phyloP scores from a whole-genome alignment of 2,888 invertebrate genomes.

The Germaria angustata region DNA sequence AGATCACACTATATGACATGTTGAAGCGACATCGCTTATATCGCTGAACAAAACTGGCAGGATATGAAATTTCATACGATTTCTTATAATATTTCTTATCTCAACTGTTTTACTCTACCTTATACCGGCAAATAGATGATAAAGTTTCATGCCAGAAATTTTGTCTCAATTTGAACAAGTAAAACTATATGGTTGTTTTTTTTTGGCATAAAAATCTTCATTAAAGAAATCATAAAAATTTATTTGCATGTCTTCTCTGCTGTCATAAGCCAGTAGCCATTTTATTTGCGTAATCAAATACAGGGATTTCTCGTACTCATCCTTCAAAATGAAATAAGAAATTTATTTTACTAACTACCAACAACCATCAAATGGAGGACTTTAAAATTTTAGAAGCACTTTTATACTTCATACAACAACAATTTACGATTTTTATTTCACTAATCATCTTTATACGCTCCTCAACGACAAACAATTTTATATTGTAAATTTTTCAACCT shows the following conservation, averaged over 20 bases:
- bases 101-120: too few species aligned
- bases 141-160: too few species aligned
- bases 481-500: constrained; percentile 33
- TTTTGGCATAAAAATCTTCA: not conserved
- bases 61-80: too few species aligned
- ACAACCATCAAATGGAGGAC: not conserved
- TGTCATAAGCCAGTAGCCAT: not conserved
- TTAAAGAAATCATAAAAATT: too few species aligned
- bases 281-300: constrained; percentile 1
- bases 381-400: constrained; percentile 11
- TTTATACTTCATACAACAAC: not conserved
- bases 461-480: constrained; percentile 30
- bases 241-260: not conserved
- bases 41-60: too few species aligned
- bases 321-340: not conserved
- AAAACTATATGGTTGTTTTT: not conserved
- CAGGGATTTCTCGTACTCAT: not conserved
- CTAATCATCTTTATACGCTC: constrained; percentile 40
- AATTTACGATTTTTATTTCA: constrained; percentile 47
- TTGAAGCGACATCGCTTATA: too few species aligned
- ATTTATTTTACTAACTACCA: not conserved
- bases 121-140: too few species aligned
- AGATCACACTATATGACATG: too few species aligned
- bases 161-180: too few species aligned
- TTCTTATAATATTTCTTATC: too few species aligned